Conservation (phyloP, 64 coral and sea anemone species). For the Montipora sp. region DNA sequence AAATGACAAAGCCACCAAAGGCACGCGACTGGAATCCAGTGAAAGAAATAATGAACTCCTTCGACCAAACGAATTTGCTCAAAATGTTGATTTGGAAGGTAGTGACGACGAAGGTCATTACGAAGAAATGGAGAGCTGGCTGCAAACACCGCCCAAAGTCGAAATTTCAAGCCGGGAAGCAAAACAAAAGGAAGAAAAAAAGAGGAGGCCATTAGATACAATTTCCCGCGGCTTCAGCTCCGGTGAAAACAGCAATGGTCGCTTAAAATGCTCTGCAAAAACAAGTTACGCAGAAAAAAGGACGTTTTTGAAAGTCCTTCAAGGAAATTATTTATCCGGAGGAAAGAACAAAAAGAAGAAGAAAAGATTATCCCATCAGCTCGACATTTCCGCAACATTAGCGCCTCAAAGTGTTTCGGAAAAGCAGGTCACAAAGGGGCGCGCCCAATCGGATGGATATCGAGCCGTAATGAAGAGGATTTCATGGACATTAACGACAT, state of each 20-base stretch:
- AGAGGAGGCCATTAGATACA: neutral
- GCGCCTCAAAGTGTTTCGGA: too few relatives aligned
- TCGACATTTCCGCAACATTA: neutral
- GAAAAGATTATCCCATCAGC: neutral
- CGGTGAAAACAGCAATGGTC: too few relatives aligned
- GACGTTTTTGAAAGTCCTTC: too few relatives aligned
- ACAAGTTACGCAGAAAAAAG: too few relatives aligned
- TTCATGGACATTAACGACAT: constrained; percentile 29
- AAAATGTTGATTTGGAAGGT: neutral
- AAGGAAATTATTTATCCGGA: neutral
- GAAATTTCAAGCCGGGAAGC: neutral
- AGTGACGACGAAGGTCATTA: neutral
- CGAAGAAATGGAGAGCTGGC: neutral
- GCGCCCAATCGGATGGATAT: neutral
- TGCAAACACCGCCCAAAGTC: neutral
- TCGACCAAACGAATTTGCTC: neutral
- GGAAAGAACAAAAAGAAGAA: neutral
- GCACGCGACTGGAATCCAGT: neutral
- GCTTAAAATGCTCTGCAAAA: too few relatives aligned
- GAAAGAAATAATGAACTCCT: neutral
- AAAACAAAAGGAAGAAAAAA: neutral
- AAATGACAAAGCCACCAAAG: neutral
- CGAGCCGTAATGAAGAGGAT: neutral
- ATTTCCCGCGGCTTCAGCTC: too few relatives aligned
- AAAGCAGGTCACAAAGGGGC: too few relatives aligned